phyloP scores from a whole-genome alignment of 2,797 vertebrate species.

The Cygnus olor region DNA sequence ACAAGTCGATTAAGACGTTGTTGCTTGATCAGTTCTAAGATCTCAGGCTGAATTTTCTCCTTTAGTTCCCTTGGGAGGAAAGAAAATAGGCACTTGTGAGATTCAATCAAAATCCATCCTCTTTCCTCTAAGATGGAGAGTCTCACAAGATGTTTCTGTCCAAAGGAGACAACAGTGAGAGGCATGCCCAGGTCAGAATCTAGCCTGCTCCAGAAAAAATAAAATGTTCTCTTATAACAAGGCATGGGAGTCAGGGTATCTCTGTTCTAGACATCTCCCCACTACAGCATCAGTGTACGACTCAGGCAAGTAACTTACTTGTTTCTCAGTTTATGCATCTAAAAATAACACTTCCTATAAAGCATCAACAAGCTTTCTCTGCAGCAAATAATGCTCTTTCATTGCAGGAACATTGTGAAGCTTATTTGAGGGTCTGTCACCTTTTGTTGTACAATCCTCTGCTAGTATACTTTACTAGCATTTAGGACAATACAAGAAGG shows the following conservation, averaged over 20 bases:
- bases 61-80: slow-evolving; percentile 89
- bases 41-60: slow-evolving; percentile 99
- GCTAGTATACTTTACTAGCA: neutral
- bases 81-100: slow-evolving; percentile 42
- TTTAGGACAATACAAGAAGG: neutral
- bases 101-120: neutral
- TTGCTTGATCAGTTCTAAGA: slow-evolving; percentile 98
- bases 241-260: neutral
- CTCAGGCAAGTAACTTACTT: neutral
- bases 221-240: neutral
- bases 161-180: neutral
- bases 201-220: neutral
- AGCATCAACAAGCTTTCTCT: neutral
- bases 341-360: slow-evolving; percentile 4
- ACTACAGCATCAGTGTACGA: neutral
- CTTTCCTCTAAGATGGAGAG: neutral
- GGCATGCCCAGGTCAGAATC: neutral
- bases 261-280: neutral
- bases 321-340: slow-evolving; percentile 12
- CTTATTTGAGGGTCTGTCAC: neutral
- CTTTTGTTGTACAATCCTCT: neutral
- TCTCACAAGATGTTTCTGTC: neutral
- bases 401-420: neutral
- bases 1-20: slow-evolving; percentile 97
- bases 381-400: neutral